Evolutionary conservation across 2,113 vertebrate genomes (phyloP), one percentile per base, ranked within the genome.

Genomic region (Eclectus roratus): DNA sequence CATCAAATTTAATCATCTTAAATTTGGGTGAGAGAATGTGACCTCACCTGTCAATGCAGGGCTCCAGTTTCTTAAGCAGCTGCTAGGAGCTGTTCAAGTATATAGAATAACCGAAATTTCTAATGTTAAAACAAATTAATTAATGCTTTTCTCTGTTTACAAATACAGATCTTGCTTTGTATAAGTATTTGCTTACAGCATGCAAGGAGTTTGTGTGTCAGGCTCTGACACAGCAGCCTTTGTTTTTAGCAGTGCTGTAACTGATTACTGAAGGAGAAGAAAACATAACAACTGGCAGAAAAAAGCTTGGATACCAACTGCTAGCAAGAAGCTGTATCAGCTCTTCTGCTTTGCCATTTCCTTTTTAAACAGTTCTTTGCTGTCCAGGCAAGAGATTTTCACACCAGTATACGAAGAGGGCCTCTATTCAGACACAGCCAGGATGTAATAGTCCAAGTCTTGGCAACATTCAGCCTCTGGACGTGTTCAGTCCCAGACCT

Each of bases 201-300:
- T 37, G 23, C 0, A 0, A 35, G 41, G 13, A 83, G 21, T 39
- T 77, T 55, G 39, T 18, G 21, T 49, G 27, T 76, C 23, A 44
- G 43, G 31, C 63, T 81, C 74, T 43, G 35, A n/a, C 60, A 39
- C 20, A 65, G 41, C 46, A 63, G 17, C 13, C 11, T 49, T 81
- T 61, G 19, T 44, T 90, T 82, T 20, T 70, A 82, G 33, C 29
- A 28, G 50, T 35, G 18, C 6, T 13, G 3, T 79, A 39, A 27
- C 24, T 69, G 29, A 35, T 52, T 28, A 46, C 58, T 35, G 72
- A 47, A 72, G 39, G 37, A 71, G 35, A 82, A 76, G 60, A 41
- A n/a, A 44, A 24, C 5, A 1, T 20, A 73, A 65, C 6, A 85
- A 73, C 13, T 11, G 31, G 7, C 29, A 68, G 35, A 69, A 39